These are phyloP conservation scores for Ciconia maguari DNA, from an alignment of 2,113 vertebrate genomes.

Conservation along the genomic window DNA sequence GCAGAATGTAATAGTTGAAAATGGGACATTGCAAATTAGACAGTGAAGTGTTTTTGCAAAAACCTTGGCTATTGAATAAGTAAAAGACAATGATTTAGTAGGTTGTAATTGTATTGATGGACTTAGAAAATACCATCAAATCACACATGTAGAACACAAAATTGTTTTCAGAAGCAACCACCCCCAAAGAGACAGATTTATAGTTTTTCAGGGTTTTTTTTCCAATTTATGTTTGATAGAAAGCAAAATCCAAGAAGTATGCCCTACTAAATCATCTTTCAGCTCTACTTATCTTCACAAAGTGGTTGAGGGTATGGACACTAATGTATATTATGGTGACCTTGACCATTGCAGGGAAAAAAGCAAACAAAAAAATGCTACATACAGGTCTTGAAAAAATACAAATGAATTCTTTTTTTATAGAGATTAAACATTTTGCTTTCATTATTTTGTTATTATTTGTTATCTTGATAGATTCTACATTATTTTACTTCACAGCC, in stretches of 20 bases:
- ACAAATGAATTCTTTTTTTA: not conserved
- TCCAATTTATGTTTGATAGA: not conserved
- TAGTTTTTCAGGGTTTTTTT: not conserved
- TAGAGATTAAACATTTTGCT: not conserved
- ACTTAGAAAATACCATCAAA: not conserved
- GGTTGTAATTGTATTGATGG: not conserved
- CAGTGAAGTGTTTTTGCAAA: not conserved
- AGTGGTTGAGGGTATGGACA: not conserved
- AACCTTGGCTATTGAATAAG: not conserved
- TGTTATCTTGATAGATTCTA: not conserved
- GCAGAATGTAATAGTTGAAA: not conserved
- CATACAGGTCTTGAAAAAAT: not conserved
- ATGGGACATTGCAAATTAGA: not conserved
- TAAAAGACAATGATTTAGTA: not conserved
- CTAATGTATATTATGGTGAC: not conserved
- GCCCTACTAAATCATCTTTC: not conserved
- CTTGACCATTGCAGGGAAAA: not conserved
- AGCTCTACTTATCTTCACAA: not conserved
- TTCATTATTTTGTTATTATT: not conserved
- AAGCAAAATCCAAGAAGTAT: not conserved
- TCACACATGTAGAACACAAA: not conserved
- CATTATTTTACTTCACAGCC: not conserved
- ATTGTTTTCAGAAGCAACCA: not conserved
- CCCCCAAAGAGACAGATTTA: not conserved
- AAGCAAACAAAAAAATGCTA: accelerated